These are phyloP conservation scores for Amiota communis DNA, from an alignment of 2,888 invertebrate genomes.

Conservation along the genomic window DNA sequence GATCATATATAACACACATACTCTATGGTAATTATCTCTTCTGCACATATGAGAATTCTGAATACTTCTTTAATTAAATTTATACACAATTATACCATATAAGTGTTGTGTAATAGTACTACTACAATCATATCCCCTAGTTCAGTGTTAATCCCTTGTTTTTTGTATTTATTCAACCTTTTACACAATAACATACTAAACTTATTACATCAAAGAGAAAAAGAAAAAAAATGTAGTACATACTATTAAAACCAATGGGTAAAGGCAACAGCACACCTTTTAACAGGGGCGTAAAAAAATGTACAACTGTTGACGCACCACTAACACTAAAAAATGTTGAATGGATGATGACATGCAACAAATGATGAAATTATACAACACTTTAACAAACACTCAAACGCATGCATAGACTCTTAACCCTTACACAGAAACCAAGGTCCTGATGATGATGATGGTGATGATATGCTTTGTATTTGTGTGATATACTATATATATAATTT, in stretches of 20 bases:
- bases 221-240: not conserved
- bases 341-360: slow-evolving; percentile 28
- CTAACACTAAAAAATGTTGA: not conserved
- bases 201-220: slow-evolving; percentile 18
- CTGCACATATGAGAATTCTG: too few relatives aligned
- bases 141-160: not conserved
- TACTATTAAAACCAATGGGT: slow-evolving; percentile 1
- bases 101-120: too few relatives aligned
- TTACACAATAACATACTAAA: slow-evolving; percentile 28
- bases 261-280: slow-evolving; percentile 16
- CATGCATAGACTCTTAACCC: slow-evolving; percentile 13
- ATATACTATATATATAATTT: too few relatives aligned
- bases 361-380: slow-evolving; percentile 28
- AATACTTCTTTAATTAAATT: slow-evolving; percentile 2
- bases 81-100: not conserved
- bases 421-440: not conserved
- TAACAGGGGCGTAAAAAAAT: not conserved
- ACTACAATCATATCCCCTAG: not conserved
- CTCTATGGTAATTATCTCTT: too few relatives aligned
- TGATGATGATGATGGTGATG: too few relatives aligned
- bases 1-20: too few relatives aligned
- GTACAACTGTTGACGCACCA: not conserved
- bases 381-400: not conserved
- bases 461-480: too few relatives aligned
- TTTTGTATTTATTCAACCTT: not conserved